phyloP scores from a whole-genome alignment of 2,888 invertebrate species.

The Pseudococcus viburni region DNA sequence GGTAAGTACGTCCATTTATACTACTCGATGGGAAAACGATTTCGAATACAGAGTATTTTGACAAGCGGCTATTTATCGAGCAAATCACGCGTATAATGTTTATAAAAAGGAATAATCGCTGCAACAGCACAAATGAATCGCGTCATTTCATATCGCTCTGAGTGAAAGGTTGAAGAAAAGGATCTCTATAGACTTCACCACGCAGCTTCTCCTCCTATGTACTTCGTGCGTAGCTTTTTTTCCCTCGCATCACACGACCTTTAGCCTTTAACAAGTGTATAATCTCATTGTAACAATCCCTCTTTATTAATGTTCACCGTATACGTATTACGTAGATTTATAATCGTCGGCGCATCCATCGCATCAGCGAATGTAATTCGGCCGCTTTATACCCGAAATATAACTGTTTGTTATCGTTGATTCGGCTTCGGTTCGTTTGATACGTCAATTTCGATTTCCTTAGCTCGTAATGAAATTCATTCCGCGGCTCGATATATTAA shows the following conservation, averaged over 20 bases:
- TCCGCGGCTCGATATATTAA: neutral
- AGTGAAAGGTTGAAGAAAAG: neutral
- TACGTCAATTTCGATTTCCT: conserved; percentile 51
- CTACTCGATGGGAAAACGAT: neutral
- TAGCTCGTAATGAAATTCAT: neutral
- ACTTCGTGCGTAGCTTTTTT: neutral
- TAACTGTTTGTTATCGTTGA: conserved; percentile 54
- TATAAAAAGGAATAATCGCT: conserved; percentile 34
- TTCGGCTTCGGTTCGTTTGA: conserved; percentile 52
- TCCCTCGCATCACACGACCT: neutral
- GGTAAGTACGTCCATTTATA: neutral
- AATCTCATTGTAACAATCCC: conserved; percentile 56
- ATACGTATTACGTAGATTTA: neutral
- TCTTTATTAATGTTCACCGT: neutral
- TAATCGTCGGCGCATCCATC: conserved; percentile 14
- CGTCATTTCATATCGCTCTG: neutral
- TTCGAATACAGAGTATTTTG: neutral
- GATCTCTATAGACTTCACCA: neutral
- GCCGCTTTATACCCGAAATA: neutral
- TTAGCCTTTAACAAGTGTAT: conserved; percentile 53
- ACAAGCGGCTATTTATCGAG: conserved; percentile 17
- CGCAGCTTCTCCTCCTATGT: neutral
- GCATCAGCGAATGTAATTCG: conserved; percentile 1
- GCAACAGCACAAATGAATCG: conserved; percentile 2
- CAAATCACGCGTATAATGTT: conserved; percentile 60